Percentiles rank a stretch among this genome's conserved stretches.
These are phyloP conservation scores for Thaleichthys pacificus DNA, from an alignment of 2,797 vertebrate species.

Conservation along the genomic window DNA sequence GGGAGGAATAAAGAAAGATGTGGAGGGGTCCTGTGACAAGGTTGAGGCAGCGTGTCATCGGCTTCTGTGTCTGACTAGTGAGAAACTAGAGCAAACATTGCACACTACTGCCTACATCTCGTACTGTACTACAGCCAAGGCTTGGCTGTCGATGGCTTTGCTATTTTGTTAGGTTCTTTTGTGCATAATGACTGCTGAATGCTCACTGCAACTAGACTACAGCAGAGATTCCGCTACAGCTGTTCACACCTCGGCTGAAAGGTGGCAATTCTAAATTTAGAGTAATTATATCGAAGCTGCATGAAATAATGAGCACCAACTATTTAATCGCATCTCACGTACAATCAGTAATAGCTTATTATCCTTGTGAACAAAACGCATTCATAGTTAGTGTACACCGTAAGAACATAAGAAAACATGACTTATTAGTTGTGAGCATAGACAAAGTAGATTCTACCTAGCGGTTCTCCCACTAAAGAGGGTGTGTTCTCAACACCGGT, in stretches of 20 bases:
- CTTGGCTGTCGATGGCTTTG: conserved; percentile 30
- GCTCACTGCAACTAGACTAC: too few relatives aligned
- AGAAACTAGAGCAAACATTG: conserved; percentile 65
- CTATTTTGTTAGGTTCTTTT: neutral
- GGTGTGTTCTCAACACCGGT: neutral
- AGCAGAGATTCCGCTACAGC: conserved; percentile 5
- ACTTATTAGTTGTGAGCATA: conserved; percentile 1
- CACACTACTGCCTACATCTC: neutral
- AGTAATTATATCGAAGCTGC: neutral
- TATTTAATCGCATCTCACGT: neutral
- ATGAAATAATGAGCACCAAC: neutral
- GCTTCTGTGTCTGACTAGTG: conserved; percentile 50
- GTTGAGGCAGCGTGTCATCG: conserved; percentile 54
- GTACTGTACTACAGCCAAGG: conserved; percentile 56
- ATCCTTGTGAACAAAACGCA: neutral
- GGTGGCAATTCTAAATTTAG: neutral
- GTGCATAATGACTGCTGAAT: too few relatives aligned
- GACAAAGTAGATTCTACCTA: conserved; percentile 4
- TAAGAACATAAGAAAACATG: too few relatives aligned
- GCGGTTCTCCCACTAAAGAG: neutral
- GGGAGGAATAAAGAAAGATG: conserved; percentile 8
- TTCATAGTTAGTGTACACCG: too few relatives aligned
- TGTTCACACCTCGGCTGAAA: neutral
- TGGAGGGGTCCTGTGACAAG: conserved; percentile 28
- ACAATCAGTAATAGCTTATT: neutral